phyloP scores from a whole-genome alignment of 2,113 vertebrate species.

The Peromyscus leucopus region DNA sequence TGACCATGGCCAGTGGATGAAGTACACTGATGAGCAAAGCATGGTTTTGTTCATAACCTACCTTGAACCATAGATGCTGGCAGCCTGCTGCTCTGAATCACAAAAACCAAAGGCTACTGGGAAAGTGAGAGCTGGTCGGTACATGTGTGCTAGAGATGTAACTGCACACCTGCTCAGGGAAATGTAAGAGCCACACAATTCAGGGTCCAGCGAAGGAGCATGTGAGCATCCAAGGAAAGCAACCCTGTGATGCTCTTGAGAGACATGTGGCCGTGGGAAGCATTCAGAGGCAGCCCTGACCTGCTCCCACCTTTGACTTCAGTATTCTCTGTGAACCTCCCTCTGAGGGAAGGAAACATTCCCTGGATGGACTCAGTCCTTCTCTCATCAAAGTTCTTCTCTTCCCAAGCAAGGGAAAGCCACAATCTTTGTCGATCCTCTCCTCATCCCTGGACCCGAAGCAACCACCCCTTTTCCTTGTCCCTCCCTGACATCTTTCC shows the following conservation, averaged over 20 bases:
- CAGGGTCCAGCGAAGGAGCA: neutral
- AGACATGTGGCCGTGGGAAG: neutral
- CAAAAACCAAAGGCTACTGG: neutral
- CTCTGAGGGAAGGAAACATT: too few relatives aligned
- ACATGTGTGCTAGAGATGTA: fast-evolving
- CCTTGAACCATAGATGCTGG: neutral
- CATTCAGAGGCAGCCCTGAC: neutral
- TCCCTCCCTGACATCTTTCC: fast-evolving
- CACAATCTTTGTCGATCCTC: neutral
- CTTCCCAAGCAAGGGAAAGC: neutral
- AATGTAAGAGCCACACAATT: neutral
- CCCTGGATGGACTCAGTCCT: fast-evolving
- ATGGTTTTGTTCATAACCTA: neutral
- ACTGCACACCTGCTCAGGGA: neutral
- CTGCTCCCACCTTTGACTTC: neutral
- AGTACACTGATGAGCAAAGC: neutral
- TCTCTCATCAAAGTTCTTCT: neutral
- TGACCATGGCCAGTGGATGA: neutral
- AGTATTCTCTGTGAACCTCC: fast-evolving
- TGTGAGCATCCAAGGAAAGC: neutral
- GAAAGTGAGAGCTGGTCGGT: neutral
- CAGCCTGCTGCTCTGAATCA: neutral
- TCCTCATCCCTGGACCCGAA: neutral
- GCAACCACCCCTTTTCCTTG: neutral
- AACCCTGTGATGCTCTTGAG: neutral